These are phyloP conservation scores for Drosophila fulvimacula DNA, from an alignment of 2,888 invertebrate genomes.

Conservation along the genomic window DNA sequence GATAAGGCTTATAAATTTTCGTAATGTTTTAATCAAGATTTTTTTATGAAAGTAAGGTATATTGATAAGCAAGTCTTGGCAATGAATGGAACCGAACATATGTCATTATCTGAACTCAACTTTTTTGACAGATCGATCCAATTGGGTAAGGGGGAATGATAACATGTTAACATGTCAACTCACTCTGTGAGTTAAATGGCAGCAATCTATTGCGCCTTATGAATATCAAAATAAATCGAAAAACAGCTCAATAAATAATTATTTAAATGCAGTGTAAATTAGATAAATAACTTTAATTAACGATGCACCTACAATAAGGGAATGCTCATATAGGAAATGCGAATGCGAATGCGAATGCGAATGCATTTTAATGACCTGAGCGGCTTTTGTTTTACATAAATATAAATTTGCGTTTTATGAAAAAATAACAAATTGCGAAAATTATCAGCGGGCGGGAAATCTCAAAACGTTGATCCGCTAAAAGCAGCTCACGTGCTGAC, in stretches of 20 bases:
- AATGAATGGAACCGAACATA: slow-evolving; percentile 8
- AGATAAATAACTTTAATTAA: slow-evolving; percentile 28
- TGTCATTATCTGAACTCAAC: background rate
- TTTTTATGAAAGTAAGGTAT: slow-evolving; percentile 4
- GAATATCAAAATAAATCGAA: background rate
- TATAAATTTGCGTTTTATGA: slow-evolving; percentile 35
- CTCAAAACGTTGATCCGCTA: slow-evolving; percentile 3
- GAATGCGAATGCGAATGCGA: slow-evolving; percentile 12
- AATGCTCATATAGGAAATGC: slow-evolving; percentile 28
- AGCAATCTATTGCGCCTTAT: background rate
- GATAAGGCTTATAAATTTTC: slow-evolving; percentile 39
- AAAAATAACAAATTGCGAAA: slow-evolving; percentile 28
- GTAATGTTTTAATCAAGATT: slow-evolving; percentile 25
- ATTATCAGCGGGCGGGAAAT: slow-evolving; percentile 18
- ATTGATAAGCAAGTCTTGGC: slow-evolving; percentile 16
- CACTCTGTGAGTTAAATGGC: background rate
- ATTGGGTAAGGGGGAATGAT: background rate
- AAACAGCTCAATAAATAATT: slow-evolving; percentile 6
- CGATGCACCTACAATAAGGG: slow-evolving; percentile 16
- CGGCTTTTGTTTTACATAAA: slow-evolving; percentile 9
- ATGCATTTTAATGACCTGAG: slow-evolving; percentile 20
- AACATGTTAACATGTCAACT: background rate
- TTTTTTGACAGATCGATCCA: background rate
- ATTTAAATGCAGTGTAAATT: slow-evolving; percentile 20
- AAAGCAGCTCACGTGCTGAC: slow-evolving; percentile 55